Percentiles rank a stretch among this genome's conserved stretches.
Conservation (phyloP, 2,797 vertebrate species). For the Tadarida brasiliensis region DNA sequence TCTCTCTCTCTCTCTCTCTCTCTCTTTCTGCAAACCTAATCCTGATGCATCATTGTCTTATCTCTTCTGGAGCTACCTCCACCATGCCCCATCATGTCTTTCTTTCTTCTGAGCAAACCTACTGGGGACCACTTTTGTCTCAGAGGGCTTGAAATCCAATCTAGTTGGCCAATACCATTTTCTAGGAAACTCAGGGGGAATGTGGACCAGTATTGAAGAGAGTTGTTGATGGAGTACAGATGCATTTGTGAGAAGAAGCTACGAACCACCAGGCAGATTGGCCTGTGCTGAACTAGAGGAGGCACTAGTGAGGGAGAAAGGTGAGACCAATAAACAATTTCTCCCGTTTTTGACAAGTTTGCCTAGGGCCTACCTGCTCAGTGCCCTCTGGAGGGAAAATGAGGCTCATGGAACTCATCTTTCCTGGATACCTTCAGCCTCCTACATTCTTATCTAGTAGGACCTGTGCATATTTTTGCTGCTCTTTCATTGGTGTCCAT, state of each 20-base stretch:
- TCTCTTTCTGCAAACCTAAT: not conserved
- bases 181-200: not conserved
- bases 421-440: not conserved
- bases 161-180: not conserved
- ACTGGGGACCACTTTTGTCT: not conserved
- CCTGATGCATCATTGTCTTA: not conserved
- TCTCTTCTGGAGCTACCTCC: not conserved
- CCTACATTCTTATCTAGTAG: slow-evolving; percentile 4
- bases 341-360: not conserved
- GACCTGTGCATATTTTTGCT: not conserved
- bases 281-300: not conserved
- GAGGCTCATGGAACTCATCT: not conserved
- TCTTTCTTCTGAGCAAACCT: not conserved
- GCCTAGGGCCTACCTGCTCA: not conserved
- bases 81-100: not conserved
- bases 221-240: not conserved
- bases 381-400: not conserved
- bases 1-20: not conserved
- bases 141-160: not conserved
- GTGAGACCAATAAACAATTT: not conserved
- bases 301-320: too few species aligned
- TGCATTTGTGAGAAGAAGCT: not conserved
- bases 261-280: not conserved
- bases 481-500: not conserved
- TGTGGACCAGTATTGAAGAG: not conserved